Conservation (phyloP, 1,140 invertebrate species). For the Phocides pigmalion region DNA sequence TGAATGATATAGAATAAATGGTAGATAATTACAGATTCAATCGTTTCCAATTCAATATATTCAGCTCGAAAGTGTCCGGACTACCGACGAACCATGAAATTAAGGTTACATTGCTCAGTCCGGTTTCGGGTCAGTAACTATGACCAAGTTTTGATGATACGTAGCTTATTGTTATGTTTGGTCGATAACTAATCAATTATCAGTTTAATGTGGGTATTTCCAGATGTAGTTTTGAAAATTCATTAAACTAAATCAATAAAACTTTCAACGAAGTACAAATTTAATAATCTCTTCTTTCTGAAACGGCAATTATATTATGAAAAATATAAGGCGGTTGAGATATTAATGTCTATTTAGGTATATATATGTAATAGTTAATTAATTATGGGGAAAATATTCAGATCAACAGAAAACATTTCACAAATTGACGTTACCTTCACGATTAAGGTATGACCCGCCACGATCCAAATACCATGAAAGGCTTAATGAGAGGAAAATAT, state of each 20-base stretch:
- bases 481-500: too few species aligned
- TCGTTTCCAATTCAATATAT: neutral
- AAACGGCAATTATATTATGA: too few species aligned
- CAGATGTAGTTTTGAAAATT: too few species aligned
- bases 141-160: constrained; percentile 40
- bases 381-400: neutral
- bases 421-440: neutral
- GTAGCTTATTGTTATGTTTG: constrained; percentile 3
- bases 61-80: constrained; percentile 6
- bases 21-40: neutral
- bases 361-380: neutral
- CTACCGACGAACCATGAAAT: constrained; percentile 41
- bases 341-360: neutral
- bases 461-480: neutral
- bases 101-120: constrained; percentile 24
- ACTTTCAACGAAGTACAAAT: too few species aligned
- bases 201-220: neutral
- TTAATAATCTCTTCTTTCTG: too few species aligned
- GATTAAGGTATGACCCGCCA: neutral
- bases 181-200: neutral
- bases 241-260: too few species aligned
- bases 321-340: neutral
- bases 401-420: neutral
- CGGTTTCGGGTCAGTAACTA: constrained; percentile 42
- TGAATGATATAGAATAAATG: too few species aligned